A percentile compares a stretch with the other conserved stretches of the same genome.
Conservation (phyloP, 2,888 invertebrate genomes). For the Athalia rosae region DNA sequence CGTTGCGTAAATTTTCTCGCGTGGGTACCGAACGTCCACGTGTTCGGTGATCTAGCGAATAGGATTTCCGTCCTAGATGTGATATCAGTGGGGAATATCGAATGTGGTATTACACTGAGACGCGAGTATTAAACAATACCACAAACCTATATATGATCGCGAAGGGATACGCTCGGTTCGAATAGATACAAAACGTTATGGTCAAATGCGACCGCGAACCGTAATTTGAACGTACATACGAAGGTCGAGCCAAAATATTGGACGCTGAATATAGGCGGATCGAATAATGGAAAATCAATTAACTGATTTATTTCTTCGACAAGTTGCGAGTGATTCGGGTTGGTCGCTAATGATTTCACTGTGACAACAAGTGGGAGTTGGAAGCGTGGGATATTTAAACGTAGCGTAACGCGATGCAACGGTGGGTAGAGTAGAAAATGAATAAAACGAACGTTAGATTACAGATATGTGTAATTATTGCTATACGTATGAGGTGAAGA, state of each 20-base stretch:
- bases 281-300: no score
- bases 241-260: no score
- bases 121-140: neutral
- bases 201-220: neutral
- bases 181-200: neutral
- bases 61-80: no score
- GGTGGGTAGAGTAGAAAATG: constrained; percentile 18
- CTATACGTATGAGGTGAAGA: no score
- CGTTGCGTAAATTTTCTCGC: neutral
- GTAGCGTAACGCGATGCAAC: constrained; percentile 12
- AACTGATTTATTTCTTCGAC: neutral
- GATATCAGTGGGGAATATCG: neutral
- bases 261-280: no score
- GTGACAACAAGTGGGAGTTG: neutral
- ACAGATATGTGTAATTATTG: neutral
- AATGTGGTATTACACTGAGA: neutral
- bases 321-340: neutral
- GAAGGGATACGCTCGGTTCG: neutral
- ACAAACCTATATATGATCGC: neutral
- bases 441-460: constrained; percentile 1
- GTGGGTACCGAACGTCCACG: neutral
- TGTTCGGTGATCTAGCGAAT: neutral
- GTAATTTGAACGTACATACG: neutral
- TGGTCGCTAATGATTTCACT: constrained; percentile 3
- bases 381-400: constrained; percentile 13